Evolutionary conservation across 1,140 invertebrate genomes (phyloP), one percentile per base, ranked within the genome.

Genomic region (Habropoda laboriosa): DNA sequence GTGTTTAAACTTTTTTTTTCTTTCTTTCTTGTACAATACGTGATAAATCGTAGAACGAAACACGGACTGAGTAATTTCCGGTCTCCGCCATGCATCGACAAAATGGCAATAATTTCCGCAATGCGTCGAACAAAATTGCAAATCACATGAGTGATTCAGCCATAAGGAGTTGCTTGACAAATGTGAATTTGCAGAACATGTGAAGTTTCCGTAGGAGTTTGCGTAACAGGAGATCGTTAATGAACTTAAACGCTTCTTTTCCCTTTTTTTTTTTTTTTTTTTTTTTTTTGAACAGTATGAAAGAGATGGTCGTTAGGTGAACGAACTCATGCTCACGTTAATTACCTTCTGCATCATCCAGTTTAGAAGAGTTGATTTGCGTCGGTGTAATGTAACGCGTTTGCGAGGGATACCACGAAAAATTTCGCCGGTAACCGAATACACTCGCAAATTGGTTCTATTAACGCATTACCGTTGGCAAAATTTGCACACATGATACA

Each of bases 291-390:
- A 64, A 64, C 8, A 0, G 21, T 3, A 16, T 40, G 21, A 27
- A 74, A 12, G 18, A 51, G 32, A 63, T 32, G n/a, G 38, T 10
- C 21, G 27, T 10, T 30, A n/a, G 60, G 35, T 51, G 57, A 60
- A 27, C 57, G 18, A 60, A 35, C 32, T n/a, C n/a, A 45, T 13
- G 42, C n/a, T 2, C 68, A 0, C 30, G 45, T 75, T 75, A 66
- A 66, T 51, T 66, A 27, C 18, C n/a, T 30, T 75, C n/a, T 42
- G 61, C 45, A 40, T 74, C 58, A 64, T 32, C 21, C 30, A 12
- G 40, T 32, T n/a, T 47, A 7, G 4, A 21, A 60, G 27, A 45
- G 27, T 35, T 7, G 8, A 16, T 32, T 27, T 32, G 38, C 24
- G 18, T 57, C 10, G 0, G 0, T 21, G 21, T 21, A 35, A 47